Conservation (phyloP, 2,888 invertebrate species). For the Cerceris ruficornis region DNA sequence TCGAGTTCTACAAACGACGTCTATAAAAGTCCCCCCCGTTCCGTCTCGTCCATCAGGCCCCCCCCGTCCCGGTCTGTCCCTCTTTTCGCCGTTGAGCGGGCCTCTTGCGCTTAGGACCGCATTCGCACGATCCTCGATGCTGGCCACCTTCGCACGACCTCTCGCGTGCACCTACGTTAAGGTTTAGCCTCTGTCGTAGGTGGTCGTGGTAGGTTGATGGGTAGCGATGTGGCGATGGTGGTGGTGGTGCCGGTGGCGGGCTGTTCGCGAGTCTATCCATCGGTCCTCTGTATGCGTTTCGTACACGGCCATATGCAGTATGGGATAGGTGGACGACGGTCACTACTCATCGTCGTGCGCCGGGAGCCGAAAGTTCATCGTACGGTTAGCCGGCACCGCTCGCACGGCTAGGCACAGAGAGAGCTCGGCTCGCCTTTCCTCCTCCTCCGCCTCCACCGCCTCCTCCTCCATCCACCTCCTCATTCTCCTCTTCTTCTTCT, state of each 20-base stretch:
- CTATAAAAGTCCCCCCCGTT: constrained; percentile 58
- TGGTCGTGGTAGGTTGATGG: constrained; percentile 44
- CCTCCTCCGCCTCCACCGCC: constrained; percentile 22
- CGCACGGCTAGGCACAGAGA: constrained; percentile 39
- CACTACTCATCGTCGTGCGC: constrained; percentile 75
- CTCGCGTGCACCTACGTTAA: constrained; percentile 70
- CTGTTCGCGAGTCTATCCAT: not conserved
- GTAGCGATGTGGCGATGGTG: constrained; percentile 21
- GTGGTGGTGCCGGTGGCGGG: constrained; percentile 16
- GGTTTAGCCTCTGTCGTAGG: constrained; percentile 66
- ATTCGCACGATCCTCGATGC: constrained; percentile 80
- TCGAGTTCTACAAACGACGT: constrained; percentile 67
- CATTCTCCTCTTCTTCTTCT: constrained; percentile 8
- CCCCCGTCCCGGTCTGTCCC: constrained; percentile 1
- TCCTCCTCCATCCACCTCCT: constrained; percentile 3
- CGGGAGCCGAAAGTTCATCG: constrained; percentile 76
- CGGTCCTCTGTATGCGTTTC: constrained; percentile 9
- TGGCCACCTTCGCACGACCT: constrained; percentile 80
- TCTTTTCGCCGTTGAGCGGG: constrained; percentile 53
- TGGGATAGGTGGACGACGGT: constrained; percentile 77
- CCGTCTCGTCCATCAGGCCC: constrained; percentile 34
- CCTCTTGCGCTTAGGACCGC: constrained; percentile 63
- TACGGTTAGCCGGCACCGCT: constrained; percentile 73
- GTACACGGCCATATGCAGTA: constrained; percentile 44
- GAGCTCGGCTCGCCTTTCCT: constrained; percentile 49